These are phyloP conservation scores for Tetragonula carbonaria DNA, from an alignment of 2,888 invertebrate species.

Conservation along the genomic window DNA sequence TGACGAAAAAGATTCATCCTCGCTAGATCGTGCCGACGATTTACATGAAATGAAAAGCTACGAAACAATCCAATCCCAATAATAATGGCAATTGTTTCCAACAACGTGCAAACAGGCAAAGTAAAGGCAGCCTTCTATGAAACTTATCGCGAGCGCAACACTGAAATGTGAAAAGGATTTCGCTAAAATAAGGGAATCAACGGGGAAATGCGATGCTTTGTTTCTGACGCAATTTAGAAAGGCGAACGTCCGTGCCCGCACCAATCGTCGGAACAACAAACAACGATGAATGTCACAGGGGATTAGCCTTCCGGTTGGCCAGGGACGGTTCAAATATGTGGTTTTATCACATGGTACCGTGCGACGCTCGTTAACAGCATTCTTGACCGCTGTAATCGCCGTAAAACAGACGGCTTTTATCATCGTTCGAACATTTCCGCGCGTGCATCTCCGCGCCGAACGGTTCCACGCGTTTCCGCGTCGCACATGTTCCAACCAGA, in stretches of 20 bases:
- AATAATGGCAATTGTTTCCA: too few species aligned
- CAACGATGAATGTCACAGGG: slow-evolving; percentile 16
- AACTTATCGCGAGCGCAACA: neutral
- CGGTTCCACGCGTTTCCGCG: slow-evolving; percentile 44
- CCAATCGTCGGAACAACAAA: slow-evolving; percentile 25
- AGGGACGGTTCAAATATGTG: slow-evolving; percentile 50
- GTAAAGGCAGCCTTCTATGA: neutral
- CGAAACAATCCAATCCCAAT: neutral
- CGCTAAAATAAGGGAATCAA: neutral
- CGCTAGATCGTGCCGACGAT: neutral
- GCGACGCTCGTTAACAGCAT: slow-evolving; percentile 63
- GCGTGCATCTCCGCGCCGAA: slow-evolving; percentile 16
- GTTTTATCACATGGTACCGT: slow-evolving; percentile 47
- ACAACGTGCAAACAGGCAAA: neutral
- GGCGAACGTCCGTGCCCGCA: neutral
- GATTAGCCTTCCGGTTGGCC: slow-evolving; percentile 17
- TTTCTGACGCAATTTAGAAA: neutral
- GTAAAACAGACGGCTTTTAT: slow-evolving; percentile 69
- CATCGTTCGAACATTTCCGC: slow-evolving; percentile 63
- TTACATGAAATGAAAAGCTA: neutral
- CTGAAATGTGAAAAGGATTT: neutral
- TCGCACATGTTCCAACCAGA: slow-evolving; percentile 5
- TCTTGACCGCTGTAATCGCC: slow-evolving; percentile 67
- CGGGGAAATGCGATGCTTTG: neutral
- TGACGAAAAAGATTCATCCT: too few species aligned